Percentiles rank a stretch among this genome's conserved stretches.
Evolutionary conservation across 2,888 invertebrate species (phyloP).

Genomic region (Pristionchus maxplancki): DNA sequence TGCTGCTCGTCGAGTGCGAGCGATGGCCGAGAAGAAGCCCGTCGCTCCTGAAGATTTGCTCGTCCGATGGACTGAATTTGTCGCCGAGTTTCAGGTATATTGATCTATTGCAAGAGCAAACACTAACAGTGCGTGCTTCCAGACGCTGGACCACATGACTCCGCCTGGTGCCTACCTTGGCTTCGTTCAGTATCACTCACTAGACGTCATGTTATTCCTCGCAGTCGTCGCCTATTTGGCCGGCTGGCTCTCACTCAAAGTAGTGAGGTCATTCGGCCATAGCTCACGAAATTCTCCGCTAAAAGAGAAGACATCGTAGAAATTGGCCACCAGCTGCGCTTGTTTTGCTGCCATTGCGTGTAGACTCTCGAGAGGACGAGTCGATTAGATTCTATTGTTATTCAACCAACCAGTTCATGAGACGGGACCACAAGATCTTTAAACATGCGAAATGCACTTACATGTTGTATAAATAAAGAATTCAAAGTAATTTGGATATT

Average conservation of each 20-base stretch:
- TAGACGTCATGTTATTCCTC: slow-evolving; percentile 40
- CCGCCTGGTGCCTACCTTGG: slow-evolving; percentile 9
- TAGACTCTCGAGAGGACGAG: slow-evolving; percentile 19
- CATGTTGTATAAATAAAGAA: not conserved
- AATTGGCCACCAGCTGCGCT: not conserved
- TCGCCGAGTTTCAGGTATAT: slow-evolving; percentile 64
- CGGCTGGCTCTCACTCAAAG: not conserved
- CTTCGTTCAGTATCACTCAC: slow-evolving; percentile 45
- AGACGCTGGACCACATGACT: slow-evolving; percentile 50
- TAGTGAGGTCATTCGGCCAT: not conserved
- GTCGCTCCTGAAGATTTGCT: slow-evolving; percentile 63
- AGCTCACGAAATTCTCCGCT: slow-evolving; percentile 5
- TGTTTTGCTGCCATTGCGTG: not conserved
- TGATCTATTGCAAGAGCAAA: too few relatives aligned
- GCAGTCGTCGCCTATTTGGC: not conserved
- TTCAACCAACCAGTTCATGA: not conserved
- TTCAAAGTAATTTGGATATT: not conserved
- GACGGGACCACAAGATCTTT: slow-evolving; percentile 45
- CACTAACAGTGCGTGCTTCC: too few relatives aligned
- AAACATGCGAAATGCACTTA: not conserved
- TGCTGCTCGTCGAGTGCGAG: slow-evolving; percentile 59
- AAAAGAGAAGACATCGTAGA: slow-evolving; percentile 35
- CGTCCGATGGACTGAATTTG: slow-evolving; percentile 66
- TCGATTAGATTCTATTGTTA: slow-evolving; percentile 20
- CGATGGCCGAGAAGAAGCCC: slow-evolving; percentile 66